These are phyloP conservation scores for Pheosia tremula DNA, from an alignment of 2,888 invertebrate species.

Conservation along the genomic window DNA sequence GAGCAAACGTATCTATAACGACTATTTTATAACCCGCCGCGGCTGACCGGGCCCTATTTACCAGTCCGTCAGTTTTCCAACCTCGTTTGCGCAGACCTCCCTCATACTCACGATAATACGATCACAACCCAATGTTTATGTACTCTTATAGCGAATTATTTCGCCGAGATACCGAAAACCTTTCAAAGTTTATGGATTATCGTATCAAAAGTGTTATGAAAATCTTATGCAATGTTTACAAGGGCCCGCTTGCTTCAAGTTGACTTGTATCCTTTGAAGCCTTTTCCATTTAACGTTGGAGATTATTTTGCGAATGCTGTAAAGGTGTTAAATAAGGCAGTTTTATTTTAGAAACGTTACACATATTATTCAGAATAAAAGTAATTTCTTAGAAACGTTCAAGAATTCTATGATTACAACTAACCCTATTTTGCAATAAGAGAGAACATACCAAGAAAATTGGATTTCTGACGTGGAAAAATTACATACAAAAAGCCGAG, in stretches of 20 bases:
- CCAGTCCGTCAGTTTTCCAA: slow-evolving; percentile 27
- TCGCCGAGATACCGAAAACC: slow-evolving; percentile 33
- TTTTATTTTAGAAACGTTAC: background rate
- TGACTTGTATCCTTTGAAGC: slow-evolving; percentile 21
- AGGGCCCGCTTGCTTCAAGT: slow-evolving; percentile 16
- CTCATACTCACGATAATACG: slow-evolving; percentile 30
- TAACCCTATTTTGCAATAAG: background rate
- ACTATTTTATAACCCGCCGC: slow-evolving; percentile 17
- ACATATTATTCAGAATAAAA: background rate
- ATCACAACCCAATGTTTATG: slow-evolving; percentile 41
- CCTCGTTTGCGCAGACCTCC: slow-evolving; percentile 34
- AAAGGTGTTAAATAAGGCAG: background rate
- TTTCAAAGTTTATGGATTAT: slow-evolving; percentile 38
- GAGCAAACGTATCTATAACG: slow-evolving; percentile 20
- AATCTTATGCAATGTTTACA: slow-evolving; percentile 34
- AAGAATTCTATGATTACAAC: background rate
- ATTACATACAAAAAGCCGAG: slow-evolving; percentile 1
- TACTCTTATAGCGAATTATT: slow-evolving; percentile 31
- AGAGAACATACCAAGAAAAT: background rate
- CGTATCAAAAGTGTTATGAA: slow-evolving; percentile 31
- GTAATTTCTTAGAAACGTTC: background rate
- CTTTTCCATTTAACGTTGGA: background rate
- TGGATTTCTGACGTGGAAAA: slow-evolving; percentile 2
- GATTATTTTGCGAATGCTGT: background rate
- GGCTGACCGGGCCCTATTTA: slow-evolving; percentile 25